Conservation (phyloP, 2,888 invertebrate species). For the Spisula solida region DNA sequence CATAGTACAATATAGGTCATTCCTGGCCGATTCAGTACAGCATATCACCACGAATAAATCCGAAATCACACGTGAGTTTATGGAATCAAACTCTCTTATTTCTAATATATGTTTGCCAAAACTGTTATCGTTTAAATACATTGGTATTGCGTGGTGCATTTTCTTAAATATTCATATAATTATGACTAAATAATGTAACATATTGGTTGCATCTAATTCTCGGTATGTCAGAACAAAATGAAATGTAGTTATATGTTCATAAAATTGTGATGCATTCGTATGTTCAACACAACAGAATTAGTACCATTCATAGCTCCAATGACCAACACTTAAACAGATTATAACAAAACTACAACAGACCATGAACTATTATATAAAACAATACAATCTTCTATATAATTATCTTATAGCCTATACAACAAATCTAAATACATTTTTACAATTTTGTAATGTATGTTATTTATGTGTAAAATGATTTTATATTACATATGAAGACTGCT, state of each 20-base stretch:
- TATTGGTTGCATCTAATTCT: too few species aligned
- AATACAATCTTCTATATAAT: background rate
- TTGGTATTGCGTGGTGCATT: too few species aligned
- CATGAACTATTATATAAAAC: background rate
- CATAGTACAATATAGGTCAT: background rate
- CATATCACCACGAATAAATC: background rate
- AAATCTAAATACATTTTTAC: conserved; percentile 26
- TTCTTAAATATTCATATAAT: too few species aligned
- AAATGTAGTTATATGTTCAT: too few species aligned
- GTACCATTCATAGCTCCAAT: conserved; percentile 8
- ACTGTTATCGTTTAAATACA: too few species aligned
- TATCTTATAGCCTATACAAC: conserved; percentile 15
- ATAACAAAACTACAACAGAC: conserved; percentile 15
- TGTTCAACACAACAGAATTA: background rate
- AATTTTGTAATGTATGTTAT: conserved; percentile 29
- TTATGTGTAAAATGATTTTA: conserved; percentile 47
- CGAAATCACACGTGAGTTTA: background rate
- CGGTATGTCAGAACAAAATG: too few species aligned
- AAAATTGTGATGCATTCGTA: background rate
- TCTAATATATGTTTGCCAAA: too few species aligned
- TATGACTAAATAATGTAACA: too few species aligned
- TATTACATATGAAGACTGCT: conserved; percentile 38
- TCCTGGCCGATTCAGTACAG: background rate
- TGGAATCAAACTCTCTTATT: background rate
- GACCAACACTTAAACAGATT: background rate